Evolutionary conservation across 2,888 invertebrate species (phyloP).

Genomic region (Xylota sylvarum): DNA sequence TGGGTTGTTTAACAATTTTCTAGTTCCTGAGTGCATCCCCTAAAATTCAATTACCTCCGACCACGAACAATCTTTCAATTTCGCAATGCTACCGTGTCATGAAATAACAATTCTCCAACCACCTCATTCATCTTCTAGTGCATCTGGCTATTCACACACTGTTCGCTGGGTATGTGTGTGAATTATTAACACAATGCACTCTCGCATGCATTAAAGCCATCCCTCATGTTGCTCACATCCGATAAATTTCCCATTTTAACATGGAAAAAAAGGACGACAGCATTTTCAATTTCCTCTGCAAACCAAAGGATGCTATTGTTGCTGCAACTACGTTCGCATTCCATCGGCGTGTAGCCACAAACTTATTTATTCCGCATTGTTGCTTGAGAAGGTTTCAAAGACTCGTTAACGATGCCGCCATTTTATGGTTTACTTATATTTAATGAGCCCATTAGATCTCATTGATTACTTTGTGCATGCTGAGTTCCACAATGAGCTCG

Average conservation of each 20-base stretch:
- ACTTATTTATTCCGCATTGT: constrained; percentile 19
- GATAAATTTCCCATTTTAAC: constrained; percentile 53
- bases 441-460: constrained; percentile 58
- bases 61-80: constrained; percentile 64
- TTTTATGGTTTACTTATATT: constrained; percentile 22
- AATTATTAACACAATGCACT: constrained; percentile 73
- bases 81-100: constrained; percentile 53
- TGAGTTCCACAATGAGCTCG: constrained; percentile 47
- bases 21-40: constrained; percentile 31
- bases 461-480: constrained; percentile 44
- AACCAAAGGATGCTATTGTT: constrained; percentile 27
- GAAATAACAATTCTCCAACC: constrained; percentile 64
- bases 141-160: constrained; percentile 61
- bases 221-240: constrained; percentile 59
- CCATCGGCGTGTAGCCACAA: not conserved
- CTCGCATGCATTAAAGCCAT: constrained; percentile 68
- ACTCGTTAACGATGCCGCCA: constrained; percentile 26
- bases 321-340: constrained; percentile 12
- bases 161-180: constrained; percentile 20
- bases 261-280: constrained; percentile 19
- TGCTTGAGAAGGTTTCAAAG: constrained; percentile 13
- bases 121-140: constrained; percentile 60
- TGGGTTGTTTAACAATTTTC: constrained; percentile 19
- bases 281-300: constrained; percentile 59
- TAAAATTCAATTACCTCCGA: constrained; percentile 67